phyloP scores from a whole-genome alignment of 1,140 invertebrate species.

The Psix sp. region DNA sequence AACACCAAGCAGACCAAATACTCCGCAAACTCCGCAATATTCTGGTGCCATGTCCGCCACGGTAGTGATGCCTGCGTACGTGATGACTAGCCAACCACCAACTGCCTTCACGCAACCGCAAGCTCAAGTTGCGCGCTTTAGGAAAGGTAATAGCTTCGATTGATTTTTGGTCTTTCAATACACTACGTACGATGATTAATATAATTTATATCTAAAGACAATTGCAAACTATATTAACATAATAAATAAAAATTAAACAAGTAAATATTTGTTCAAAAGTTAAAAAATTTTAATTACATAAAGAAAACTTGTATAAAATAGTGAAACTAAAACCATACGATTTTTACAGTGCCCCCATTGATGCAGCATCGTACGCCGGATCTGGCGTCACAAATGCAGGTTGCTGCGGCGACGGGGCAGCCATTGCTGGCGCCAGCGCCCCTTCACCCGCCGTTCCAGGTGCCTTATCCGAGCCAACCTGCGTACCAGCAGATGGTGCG shows the following conservation, averaged over 20 bases:
- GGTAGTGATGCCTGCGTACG: conserved; percentile 77
- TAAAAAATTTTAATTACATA: too few relatives aligned
- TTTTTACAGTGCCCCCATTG: conserved; percentile 77
- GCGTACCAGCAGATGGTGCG: conserved; percentile 76
- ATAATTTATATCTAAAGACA: too few relatives aligned
- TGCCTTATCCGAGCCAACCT: conserved; percentile 79
- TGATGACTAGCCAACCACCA: conserved; percentile 76
- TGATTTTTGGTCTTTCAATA: too few relatives aligned
- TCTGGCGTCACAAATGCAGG: conserved; percentile 84
- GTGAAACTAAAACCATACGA: not conserved
- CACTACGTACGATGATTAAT: too few relatives aligned
- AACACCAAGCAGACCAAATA: conserved; percentile 85
- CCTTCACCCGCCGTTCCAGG: conserved; percentile 81
- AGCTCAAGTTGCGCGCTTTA: conserved; percentile 75
- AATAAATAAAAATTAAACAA: too few relatives aligned
- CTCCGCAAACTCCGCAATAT: conserved; percentile 87
- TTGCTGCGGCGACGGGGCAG: conserved; percentile 87
- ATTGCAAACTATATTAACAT: too few relatives aligned
- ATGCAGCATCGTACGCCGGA: conserved; percentile 80
- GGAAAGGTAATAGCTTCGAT: conserved; percentile 77
- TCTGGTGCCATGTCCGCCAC: conserved; percentile 73
- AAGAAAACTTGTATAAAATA: not conserved
- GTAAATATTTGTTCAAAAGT: too few relatives aligned
- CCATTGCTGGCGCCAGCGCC: conserved; percentile 87
- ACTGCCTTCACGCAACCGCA: conserved; percentile 77